These are phyloP conservation scores for Bombus fervidus DNA, from an alignment of 1,140 invertebrate species.

Conservation along the genomic window DNA sequence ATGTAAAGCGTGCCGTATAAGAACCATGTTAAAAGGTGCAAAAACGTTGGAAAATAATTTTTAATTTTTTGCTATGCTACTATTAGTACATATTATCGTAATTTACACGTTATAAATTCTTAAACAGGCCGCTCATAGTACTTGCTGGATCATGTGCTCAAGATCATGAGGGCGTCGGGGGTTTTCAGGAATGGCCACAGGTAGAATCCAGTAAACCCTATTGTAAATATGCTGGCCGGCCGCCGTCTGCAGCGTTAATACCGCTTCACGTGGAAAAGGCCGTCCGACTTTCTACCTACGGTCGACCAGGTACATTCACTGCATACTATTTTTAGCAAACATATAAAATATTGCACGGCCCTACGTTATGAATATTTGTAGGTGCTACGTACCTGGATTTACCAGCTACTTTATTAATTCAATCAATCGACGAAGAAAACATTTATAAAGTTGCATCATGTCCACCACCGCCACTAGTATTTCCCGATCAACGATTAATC, in stretches of 20 bases:
- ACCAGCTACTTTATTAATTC: slow-evolving; percentile 90
- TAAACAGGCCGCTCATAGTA: slow-evolving; percentile 91
- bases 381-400: slow-evolving; percentile 95
- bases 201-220: slow-evolving; percentile 92
- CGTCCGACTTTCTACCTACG: slow-evolving; percentile 90
- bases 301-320: slow-evolving; percentile 87
- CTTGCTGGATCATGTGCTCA: slow-evolving; percentile 94
- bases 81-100: background rate
- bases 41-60: background rate
- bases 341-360: background rate
- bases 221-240: slow-evolving; percentile 95
- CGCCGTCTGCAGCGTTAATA: slow-evolving; percentile 91
- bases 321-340: background rate
- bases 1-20: slow-evolving; percentile 6
- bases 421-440: slow-evolving; percentile 78
- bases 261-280: slow-evolving; percentile 97
- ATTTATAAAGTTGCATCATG: slow-evolving; percentile 79
- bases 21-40: background rate
- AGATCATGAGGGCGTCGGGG: slow-evolving; percentile 96
- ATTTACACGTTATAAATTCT: background rate
- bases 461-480: slow-evolving; percentile 86
- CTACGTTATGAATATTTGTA: slow-evolving; percentile 57
- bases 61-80: background rate
- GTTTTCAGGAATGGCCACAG: slow-evolving; percentile 97
- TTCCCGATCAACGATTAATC: slow-evolving; percentile 87